These are phyloP conservation scores for Solen grandis DNA, from an alignment of 1,140 invertebrate genomes.

Conservation along the genomic window DNA sequence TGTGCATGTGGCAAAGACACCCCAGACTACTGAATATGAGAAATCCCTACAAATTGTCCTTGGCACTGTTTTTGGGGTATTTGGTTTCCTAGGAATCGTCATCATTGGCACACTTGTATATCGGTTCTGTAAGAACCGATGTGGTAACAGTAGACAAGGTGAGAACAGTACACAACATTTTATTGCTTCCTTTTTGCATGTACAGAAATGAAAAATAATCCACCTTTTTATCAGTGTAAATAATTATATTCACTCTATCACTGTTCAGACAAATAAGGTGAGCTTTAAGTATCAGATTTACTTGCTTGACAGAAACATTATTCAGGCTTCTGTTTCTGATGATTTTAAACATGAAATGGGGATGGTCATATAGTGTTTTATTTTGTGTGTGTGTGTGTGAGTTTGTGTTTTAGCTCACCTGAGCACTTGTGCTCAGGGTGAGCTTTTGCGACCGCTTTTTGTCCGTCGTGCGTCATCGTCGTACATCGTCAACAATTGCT, in stretches of 20 bases:
- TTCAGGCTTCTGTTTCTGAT: too few relatives aligned
- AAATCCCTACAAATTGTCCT: slow-evolving; percentile 73
- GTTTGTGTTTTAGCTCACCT: too few relatives aligned
- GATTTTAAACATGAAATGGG: too few relatives aligned
- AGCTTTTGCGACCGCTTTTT: too few relatives aligned
- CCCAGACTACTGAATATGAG: slow-evolving; percentile 68
- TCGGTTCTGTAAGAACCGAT: slow-evolving; percentile 62
- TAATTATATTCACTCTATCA: background rate
- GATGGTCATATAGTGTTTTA: too few relatives aligned
- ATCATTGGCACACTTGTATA: slow-evolving; percentile 69
- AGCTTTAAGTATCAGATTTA: background rate
- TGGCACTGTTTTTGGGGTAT: slow-evolving; percentile 75
- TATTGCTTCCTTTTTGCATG: background rate
- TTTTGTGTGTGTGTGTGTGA: too few relatives aligned
- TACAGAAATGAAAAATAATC: background rate
- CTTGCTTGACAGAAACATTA: background rate
- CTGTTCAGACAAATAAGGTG: background rate
- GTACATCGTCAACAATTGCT: too few relatives aligned
- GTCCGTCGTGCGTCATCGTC: too few relatives aligned
- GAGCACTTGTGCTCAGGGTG: too few relatives aligned
- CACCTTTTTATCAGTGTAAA: background rate
- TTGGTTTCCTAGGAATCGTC: slow-evolving; percentile 70
- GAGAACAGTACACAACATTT: slow-evolving; percentile 1
- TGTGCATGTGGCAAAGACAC: slow-evolving; percentile 34
- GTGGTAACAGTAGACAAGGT: slow-evolving; percentile 38